Base-by-base conservation (phyloP, 1,140 invertebrate genomes). In the Stegodyphus mimosarum region DNA sequence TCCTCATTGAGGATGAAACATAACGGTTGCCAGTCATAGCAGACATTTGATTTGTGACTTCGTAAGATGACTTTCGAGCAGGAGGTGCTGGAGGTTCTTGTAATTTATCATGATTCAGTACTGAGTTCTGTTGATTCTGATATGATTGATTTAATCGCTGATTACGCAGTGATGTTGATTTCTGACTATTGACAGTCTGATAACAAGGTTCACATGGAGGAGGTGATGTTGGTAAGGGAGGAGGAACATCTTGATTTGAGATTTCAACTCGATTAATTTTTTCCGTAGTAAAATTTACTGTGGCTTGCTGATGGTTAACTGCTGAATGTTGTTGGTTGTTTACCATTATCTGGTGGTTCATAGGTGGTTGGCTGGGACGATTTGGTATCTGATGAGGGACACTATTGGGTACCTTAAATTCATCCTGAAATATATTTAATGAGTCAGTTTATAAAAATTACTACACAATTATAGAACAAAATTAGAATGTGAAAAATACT, bases 51-150 rank as follows among this genome's bases (percentile, higher is more conserved):
- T 77, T 83, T 6, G 78, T 84, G 4, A 84, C 55, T 76, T 87
- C 87, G 52, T 84, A 87, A 5, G 87, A 87, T 15, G 78, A 81
- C 55, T 87, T 87, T 6, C 87, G 51, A 13, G 83, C 64, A 10
- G 87, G 87, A 15, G 87, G 87, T 5, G 87, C 60, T 18, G 84
- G 80, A 11, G 71, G 67, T 66, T 63, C 79, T 4, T 48, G 33
- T 7, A 69, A 48, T 13, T 80, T 86, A 6, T 80, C 83, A 60
- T 63, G 55, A 15, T 33, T 51, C 6, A 7, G n/a, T n/a, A 60
- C 6, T 17, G 73, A 71, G 17, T 71, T 78, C 18, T 85, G 83
- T 6, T 53, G 73, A 18, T 48, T 63, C 6, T 11, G 51, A 53
- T 74, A 63, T 5, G 64, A 11, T 6, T 80, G 64, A 48, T 74